Evolutionary conservation across 2,797 vertebrate genomes (phyloP), one percentile per base, ranked within the genome.

Genomic region (Lophotriccus pileatus): DNA sequence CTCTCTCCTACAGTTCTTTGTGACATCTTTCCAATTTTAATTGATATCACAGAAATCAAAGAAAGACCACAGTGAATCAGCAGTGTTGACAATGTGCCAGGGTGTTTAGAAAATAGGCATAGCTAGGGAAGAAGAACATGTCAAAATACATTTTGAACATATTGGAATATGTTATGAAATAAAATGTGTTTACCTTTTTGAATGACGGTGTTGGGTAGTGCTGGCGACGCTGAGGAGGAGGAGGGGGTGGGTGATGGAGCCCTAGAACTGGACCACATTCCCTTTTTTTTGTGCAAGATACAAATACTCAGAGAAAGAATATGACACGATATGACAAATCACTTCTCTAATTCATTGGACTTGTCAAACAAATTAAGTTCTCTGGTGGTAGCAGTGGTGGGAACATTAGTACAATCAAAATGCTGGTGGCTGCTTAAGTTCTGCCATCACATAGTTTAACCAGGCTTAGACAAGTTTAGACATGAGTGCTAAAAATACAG

Each of bases 11-110:
- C 47, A 76, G 63, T 58, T 94, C 73, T 96, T 95, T 90, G 87
- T 94, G 84, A 95, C 94, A 96, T 95, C 84, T 91, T 95, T 96
- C 96, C 85, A 93, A 91, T 90, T 95, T 96, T 97, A 94, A 97
- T 97, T 74, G 74, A 95, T 97, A 97, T 93, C 59, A 84, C 36
- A 63, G 88, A 90, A 96, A 97, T 96, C 94, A 96, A 96, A 96
- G 77, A 93, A 85, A 94, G 92, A 92, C 90, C 72, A 95, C 77
- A 93, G 87, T 94, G 93, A 94, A 95, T 96, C 79, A 97, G 97
- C 86, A 77, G 94, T 84, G 89, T 84, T 89, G 89, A 95, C 94
- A 97, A 75, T 32, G 85, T 96, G 96, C 91, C 89, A 84, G 53
- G 80, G 72, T 95, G 95, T 95, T 93, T 90, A 90, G 85, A 96